Conservation (phyloP, 2,113 vertebrate genomes). For the Periophthalmus modestus region DNA sequence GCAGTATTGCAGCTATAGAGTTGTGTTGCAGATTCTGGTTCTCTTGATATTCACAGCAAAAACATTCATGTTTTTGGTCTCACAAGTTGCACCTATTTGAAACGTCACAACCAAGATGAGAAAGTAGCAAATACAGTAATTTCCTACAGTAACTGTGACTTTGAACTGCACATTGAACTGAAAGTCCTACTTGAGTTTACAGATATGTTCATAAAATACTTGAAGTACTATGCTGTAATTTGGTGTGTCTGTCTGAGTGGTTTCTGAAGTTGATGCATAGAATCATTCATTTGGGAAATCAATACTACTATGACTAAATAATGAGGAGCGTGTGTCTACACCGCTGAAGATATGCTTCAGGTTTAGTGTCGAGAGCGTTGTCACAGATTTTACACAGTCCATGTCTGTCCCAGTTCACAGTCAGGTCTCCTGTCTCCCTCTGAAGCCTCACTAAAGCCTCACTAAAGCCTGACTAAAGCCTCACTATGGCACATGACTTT, state of each 20-base stretch:
- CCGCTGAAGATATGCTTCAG: conserved; percentile 9
- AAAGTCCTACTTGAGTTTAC: conserved; percentile 10
- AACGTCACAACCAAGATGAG: not conserved
- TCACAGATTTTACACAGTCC: conserved; percentile 11
- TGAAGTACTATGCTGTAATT: not conserved
- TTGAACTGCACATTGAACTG: not conserved
- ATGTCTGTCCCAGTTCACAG: not conserved
- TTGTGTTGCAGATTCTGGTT: conserved; percentile 43
- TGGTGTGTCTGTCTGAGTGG: conserved; percentile 1
- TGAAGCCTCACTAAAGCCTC: not conserved
- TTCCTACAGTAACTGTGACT: not conserved
- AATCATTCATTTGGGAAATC: conserved; percentile 11
- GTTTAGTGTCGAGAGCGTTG: conserved; percentile 16
- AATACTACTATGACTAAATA: conserved; percentile 4
- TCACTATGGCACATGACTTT: conserved; percentile 20
- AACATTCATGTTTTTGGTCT: not conserved
- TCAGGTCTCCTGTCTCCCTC: not conserved
- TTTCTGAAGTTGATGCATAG: conserved; percentile 23
- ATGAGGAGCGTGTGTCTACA: not conserved
- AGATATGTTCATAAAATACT: not conserved
- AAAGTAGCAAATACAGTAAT: conserved; percentile 1
- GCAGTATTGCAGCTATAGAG: not conserved
- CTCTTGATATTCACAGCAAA: conserved; percentile 27
- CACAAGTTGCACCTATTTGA: conserved; percentile 1
- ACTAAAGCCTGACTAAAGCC: not conserved